phyloP scores from a whole-genome alignment of 2,888 invertebrate genomes.

The Drosophila neonasuta region DNA sequence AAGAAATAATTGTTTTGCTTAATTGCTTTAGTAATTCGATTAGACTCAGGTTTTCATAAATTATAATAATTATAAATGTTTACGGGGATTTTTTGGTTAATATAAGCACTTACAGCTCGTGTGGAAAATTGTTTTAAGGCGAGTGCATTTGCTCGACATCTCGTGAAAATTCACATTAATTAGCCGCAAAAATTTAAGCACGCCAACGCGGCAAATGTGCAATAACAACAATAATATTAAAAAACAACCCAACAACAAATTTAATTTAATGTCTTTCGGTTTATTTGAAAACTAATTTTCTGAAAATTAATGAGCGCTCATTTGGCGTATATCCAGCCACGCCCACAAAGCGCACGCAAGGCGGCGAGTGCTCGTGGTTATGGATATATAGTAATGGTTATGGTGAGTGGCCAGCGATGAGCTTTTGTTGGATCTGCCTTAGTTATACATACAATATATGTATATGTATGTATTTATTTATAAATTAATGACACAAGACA shows the following conservation, averaged over 20 bases:
- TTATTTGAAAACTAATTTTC: slow-evolving; percentile 69
- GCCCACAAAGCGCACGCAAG: slow-evolving; percentile 70
- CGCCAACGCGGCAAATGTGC: slow-evolving; percentile 44
- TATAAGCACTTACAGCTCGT: slow-evolving; percentile 19
- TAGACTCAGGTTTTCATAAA: background rate
- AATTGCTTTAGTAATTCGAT: background rate
- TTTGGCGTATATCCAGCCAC: slow-evolving; percentile 67
- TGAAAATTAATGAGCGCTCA: slow-evolving; percentile 73
- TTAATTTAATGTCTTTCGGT: slow-evolving; percentile 67
- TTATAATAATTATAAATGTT: background rate
- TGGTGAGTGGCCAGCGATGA: slow-evolving; percentile 28
- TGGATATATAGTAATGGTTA: slow-evolving; percentile 12
- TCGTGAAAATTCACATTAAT: slow-evolving; percentile 68
- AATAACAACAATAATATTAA: slow-evolving; percentile 13
- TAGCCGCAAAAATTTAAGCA: slow-evolving; percentile 52
- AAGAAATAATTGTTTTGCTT: background rate
- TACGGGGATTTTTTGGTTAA: background rate
- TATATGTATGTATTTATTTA: slow-evolving; percentile 45
- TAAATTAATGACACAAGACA: slow-evolving; percentile 71
- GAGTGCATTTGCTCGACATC: slow-evolving; percentile 45
- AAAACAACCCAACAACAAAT: slow-evolving; percentile 33
- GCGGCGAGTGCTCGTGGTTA: slow-evolving; percentile 11
- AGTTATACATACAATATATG: slow-evolving; percentile 35
- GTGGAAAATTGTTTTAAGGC: slow-evolving; percentile 46
- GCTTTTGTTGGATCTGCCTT: slow-evolving; percentile 57